A percentile compares a stretch with the other conserved stretches of the same genome.
These are phyloP conservation scores for Patella depressa DNA, from an alignment of 2,888 invertebrate genomes.

Conservation along the genomic window DNA sequence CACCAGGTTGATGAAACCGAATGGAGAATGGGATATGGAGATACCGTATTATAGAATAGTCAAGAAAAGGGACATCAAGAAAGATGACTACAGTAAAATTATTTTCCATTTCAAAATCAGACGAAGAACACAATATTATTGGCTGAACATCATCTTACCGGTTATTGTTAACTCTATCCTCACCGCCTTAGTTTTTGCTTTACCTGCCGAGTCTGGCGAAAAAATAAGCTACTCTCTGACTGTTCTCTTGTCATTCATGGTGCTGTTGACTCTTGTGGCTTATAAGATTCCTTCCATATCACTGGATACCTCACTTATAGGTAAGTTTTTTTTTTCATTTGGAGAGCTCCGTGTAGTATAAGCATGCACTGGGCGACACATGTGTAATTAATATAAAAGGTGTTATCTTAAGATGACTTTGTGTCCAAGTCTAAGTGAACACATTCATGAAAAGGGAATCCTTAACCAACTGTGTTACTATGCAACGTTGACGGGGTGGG, in stretches of 20 bases:
- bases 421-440: too few relatives aligned
- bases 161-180: constrained; percentile 40
- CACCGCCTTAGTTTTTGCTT: constrained; percentile 39
- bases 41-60: not conserved
- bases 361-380: too few relatives aligned
- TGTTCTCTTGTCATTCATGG: constrained; percentile 43
- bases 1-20: constrained; percentile 1
- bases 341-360: too few relatives aligned
- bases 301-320: constrained; percentile 31
- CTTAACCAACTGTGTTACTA: too few relatives aligned
- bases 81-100: constrained; percentile 19
- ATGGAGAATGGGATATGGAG: constrained; percentile 20
- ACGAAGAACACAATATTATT: constrained; percentile 32
- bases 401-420: too few relatives aligned
- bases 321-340: constrained; percentile 21
- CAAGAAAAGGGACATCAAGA: not conserved
- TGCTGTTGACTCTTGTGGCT: constrained; percentile 43
- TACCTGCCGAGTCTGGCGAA: constrained; percentile 42
- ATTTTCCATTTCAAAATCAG: constrained; percentile 30
- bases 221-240: constrained; percentile 43
- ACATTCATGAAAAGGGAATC: too few relatives aligned
- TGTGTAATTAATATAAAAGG: too few relatives aligned
- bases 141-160: constrained; percentile 38
- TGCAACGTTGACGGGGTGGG: too few relatives aligned
- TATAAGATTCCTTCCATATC: constrained; percentile 44